Conservation (phyloP, 2,888 invertebrate genomes). For the Sympetrum striolatum region DNA sequence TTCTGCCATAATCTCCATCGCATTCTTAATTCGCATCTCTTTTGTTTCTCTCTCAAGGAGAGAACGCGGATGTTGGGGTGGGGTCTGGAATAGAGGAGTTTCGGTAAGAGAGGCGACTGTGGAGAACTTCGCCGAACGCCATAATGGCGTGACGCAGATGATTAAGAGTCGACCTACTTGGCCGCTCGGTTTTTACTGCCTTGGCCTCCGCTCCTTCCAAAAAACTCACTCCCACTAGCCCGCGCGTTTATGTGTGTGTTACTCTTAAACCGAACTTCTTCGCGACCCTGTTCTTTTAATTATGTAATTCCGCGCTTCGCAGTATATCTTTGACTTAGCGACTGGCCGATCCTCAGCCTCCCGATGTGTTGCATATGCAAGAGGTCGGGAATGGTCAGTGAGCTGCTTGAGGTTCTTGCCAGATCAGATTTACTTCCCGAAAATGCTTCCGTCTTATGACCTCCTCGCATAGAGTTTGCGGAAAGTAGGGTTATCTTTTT, state of each 20-base stretch:
- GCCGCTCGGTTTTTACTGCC: slow-evolving; percentile 14
- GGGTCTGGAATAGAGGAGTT: neutral
- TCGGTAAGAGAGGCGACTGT: slow-evolving; percentile 1
- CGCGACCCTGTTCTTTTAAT: neutral
- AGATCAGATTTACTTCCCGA: too few relatives aligned
- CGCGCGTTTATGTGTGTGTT: neutral
- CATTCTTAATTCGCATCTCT: neutral
- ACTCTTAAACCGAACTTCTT: neutral
- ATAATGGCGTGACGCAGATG: slow-evolving; percentile 38
- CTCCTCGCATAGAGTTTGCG: too few relatives aligned
- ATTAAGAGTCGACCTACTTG: slow-evolving; percentile 38
- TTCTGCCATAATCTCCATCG: neutral
- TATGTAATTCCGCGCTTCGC: neutral
- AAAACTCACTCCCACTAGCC: neutral
- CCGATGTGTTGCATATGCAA: too few relatives aligned
- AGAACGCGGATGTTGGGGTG: neutral
- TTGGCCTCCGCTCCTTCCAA: neutral
- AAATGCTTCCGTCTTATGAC: too few relatives aligned
- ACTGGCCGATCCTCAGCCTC: too few relatives aligned
- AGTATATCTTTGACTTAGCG: too few relatives aligned
- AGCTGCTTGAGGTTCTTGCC: too few relatives aligned
- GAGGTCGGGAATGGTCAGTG: too few relatives aligned
- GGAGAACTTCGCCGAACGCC: slow-evolving; percentile 34
- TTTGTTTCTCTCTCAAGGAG: neutral
- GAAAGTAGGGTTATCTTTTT: too few relatives aligned